These are phyloP conservation scores for Mellilla xanthometata DNA, from an alignment of 2,888 invertebrate genomes.

Conservation along the genomic window DNA sequence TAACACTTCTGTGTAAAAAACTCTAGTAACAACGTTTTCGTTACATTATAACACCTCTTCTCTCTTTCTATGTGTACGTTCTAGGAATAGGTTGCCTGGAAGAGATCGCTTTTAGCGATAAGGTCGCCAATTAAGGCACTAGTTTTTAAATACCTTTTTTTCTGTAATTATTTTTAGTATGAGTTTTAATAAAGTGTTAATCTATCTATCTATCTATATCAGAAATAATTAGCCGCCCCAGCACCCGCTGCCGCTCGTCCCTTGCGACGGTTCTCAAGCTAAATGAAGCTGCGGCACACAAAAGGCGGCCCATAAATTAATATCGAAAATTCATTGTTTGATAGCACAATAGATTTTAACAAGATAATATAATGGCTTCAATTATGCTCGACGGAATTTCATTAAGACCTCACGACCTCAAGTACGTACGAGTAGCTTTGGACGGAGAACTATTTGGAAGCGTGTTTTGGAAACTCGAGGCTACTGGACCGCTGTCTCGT, in stretches of 20 bases:
- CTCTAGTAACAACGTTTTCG: too few relatives aligned
- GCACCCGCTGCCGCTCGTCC: conserved; percentile 8
- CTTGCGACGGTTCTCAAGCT: conserved; percentile 8
- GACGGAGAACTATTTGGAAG: conserved; percentile 28
- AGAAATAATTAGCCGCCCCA: neutral
- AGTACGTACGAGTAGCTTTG: conserved; percentile 29
- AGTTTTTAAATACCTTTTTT: too few relatives aligned
- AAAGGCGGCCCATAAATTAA: conserved; percentile 48
- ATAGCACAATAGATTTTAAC: conserved; percentile 68
- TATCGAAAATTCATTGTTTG: conserved; percentile 53
- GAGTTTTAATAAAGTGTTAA: too few relatives aligned
- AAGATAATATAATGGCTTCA: conserved; percentile 61
- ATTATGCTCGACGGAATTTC: conserved; percentile 66
- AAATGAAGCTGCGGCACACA: conserved; percentile 23
- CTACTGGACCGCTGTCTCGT: neutral
- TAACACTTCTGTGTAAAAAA: too few relatives aligned
- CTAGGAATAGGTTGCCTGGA: too few relatives aligned
- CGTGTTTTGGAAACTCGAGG: conserved; percentile 5
- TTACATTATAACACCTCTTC: too few relatives aligned
- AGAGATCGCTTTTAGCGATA: too few relatives aligned
- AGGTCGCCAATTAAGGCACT: too few relatives aligned
- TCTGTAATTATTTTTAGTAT: too few relatives aligned
- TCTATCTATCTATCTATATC: too few relatives aligned
- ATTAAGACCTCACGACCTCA: conserved; percentile 53
- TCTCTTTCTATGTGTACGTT: too few relatives aligned